Percentiles rank a stretch among this genome's conserved stretches.
Conservation (phyloP, 2,888 invertebrate genomes). For the Ptychoptera contaminata region DNA sequence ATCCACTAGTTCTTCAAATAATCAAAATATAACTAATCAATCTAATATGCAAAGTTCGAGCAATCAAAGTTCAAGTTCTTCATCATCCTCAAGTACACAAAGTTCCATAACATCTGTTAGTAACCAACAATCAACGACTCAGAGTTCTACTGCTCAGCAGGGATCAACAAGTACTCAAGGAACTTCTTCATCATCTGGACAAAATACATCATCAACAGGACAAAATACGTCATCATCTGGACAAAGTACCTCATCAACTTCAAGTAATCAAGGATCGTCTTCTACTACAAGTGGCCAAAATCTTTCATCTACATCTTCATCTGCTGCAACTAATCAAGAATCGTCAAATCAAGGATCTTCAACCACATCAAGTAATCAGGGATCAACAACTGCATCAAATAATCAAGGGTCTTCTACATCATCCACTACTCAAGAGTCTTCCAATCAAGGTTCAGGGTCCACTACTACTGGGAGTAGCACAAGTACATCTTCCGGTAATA, state of each 20-base stretch:
- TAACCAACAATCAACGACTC: constrained; percentile 9
- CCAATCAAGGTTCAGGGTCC: constrained; percentile 10
- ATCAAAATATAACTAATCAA: neutral
- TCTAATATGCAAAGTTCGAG: neutral
- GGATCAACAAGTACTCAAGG: constrained; percentile 10
- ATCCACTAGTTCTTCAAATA: neutral
- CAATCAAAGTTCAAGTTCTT: constrained; percentile 4
- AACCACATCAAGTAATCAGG: constrained; percentile 7
- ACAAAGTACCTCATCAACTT: constrained; percentile 8
- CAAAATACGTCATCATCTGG: constrained; percentile 1
- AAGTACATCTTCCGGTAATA: too few relatives aligned
- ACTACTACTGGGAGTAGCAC: constrained; percentile 7
- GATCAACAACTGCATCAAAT: constrained; percentile 8
- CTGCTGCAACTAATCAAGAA: neutral
- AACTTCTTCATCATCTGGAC: constrained; percentile 2
- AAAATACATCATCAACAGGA: neutral
- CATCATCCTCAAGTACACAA: constrained; percentile 12
- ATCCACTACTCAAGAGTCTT: constrained; percentile 9
- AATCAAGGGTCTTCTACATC: constrained; percentile 10
- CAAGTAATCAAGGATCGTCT: constrained; percentile 5
- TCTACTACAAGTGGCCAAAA: neutral
- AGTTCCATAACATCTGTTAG: constrained; percentile 8
- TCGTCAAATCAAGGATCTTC: constrained; percentile 4
- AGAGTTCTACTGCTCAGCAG: constrained; percentile 8
- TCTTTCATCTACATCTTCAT: neutral